A percentile compares a stretch with the other conserved stretches of the same genome.
phyloP scores from a whole-genome alignment of 1,140 invertebrate species.

The Habropoda laboriosa region DNA sequence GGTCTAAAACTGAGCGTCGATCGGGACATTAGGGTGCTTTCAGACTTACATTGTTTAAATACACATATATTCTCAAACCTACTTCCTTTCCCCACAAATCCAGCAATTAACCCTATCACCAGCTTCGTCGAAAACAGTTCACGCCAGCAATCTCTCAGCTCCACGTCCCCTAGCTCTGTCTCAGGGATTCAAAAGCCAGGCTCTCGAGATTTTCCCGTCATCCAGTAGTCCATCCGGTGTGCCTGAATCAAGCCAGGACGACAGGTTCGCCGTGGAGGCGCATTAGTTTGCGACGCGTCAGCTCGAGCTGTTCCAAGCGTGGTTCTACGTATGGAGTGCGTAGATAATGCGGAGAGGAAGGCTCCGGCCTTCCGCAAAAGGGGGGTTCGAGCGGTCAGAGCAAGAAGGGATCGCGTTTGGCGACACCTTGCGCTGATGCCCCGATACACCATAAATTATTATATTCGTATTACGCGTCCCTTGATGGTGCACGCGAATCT shows the following conservation, averaged over 20 bases:
- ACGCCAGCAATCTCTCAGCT: not conserved
- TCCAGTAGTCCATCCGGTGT: not conserved
- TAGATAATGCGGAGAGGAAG: slow-evolving; percentile 62
- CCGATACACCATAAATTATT: slow-evolving; percentile 74
- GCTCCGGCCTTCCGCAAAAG: not conserved
- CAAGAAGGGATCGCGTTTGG: slow-evolving; percentile 57
- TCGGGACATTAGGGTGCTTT: too few species aligned
- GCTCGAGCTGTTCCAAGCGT: slow-evolving; percentile 56
- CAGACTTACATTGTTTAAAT: too few species aligned
- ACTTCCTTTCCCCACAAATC: too few species aligned
- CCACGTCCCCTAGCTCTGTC: not conserved
- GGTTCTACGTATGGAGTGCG: slow-evolving; percentile 63
- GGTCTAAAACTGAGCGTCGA: too few species aligned
- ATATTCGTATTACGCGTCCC: slow-evolving; percentile 68
- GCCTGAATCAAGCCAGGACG: not conserved
- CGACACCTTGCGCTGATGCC: slow-evolving; percentile 73
- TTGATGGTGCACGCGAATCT: too few species aligned
- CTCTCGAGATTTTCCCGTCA: slow-evolving; percentile 25
- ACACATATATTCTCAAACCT: too few species aligned
- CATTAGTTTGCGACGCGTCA: slow-evolving; percentile 68
- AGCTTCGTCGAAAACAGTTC: too few species aligned
- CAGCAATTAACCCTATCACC: too few species aligned
- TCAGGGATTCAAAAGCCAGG: not conserved
- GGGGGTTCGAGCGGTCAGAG: slow-evolving; percentile 1
- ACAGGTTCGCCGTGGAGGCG: slow-evolving; percentile 26